Evolutionary conservation across 2,113 vertebrate genomes (phyloP).

Genomic region (Lonchura striata): DNA sequence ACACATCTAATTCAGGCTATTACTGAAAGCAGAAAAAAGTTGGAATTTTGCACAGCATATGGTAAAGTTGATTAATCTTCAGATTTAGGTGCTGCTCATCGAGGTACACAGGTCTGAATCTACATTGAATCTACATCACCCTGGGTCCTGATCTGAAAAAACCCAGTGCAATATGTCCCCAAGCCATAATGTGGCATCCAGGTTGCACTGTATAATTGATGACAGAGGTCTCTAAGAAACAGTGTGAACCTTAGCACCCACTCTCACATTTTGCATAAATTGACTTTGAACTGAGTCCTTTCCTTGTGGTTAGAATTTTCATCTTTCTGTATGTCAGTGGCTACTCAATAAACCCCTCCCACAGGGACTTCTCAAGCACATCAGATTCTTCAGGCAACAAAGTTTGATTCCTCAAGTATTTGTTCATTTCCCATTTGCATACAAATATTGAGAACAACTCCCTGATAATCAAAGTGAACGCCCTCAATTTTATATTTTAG

Average conservation of each 20-base stretch:
- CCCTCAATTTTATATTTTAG: background rate
- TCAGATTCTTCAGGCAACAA: background rate
- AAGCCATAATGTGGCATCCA: background rate
- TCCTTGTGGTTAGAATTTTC: background rate
- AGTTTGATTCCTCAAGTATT: background rate
- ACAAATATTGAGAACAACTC: background rate
- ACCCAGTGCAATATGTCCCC: background rate
- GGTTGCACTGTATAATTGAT: background rate
- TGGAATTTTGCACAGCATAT: background rate
- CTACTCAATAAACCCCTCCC: background rate
- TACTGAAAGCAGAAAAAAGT: background rate
- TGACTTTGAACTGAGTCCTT: background rate
- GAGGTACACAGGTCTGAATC: fast-evolving
- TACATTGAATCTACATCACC: background rate
- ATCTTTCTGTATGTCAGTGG: background rate
- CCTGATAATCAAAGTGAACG: background rate
- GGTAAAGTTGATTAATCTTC: background rate
- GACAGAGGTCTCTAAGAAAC: background rate
- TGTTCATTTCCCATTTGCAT: background rate
- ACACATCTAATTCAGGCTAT: background rate
- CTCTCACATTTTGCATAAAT: background rate
- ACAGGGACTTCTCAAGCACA: background rate
- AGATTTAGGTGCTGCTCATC: background rate
- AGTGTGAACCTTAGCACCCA: background rate
- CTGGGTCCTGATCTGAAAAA: background rate